phyloP scores from a whole-genome alignment of 2,113 vertebrate genomes.

The Stigmatopora argus region DNA sequence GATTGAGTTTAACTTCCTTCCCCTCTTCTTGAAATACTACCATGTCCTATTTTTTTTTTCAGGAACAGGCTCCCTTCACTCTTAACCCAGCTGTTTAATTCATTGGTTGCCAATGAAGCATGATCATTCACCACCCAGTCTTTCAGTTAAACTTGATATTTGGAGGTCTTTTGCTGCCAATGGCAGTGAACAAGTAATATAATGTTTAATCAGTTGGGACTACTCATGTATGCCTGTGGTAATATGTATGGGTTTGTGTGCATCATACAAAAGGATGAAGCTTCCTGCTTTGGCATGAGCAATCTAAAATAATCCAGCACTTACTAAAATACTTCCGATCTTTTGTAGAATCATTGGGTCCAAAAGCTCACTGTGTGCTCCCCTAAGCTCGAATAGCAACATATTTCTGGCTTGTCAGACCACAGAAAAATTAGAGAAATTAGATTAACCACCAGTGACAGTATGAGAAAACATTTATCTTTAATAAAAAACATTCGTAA shows the following conservation, averaged over 20 bases:
- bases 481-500: background rate
- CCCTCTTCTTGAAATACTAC: too few relatives aligned
- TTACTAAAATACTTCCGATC: background rate
- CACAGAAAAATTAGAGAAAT: background rate
- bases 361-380: background rate
- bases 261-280: background rate
- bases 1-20: too few relatives aligned
- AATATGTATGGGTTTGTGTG: background rate
- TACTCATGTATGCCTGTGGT: background rate
- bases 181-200: too few relatives aligned
- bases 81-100: background rate
- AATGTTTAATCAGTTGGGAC: background rate
- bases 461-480: slow-evolving; percentile 5
- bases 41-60: background rate
- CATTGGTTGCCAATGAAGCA: too few relatives aligned
- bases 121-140: too few relatives aligned
- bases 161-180: too few relatives aligned
- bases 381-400: background rate
- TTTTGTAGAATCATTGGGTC: background rate
- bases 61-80: background rate
- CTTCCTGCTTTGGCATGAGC: background rate
- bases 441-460: slow-evolving; percentile 1
- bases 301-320: background rate
- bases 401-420: background rate
- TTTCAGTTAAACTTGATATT: too few relatives aligned